phyloP scores from a whole-genome alignment of 2,113 vertebrate species.

The Porphyrio hochstetteri region DNA sequence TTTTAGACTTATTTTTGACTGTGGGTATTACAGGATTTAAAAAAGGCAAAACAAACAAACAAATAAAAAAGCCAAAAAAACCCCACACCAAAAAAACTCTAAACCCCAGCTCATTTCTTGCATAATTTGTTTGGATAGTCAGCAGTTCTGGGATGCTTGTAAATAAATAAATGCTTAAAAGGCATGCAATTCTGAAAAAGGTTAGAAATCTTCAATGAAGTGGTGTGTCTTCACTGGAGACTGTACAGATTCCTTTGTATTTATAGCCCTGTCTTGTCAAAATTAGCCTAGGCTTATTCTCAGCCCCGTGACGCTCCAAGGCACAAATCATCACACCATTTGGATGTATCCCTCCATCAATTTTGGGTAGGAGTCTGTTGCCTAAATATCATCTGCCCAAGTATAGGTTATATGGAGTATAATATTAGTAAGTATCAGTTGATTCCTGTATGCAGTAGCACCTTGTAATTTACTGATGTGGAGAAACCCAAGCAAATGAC shows the following conservation, averaged over 20 bases:
- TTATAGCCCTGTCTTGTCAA: background rate
- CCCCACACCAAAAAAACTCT: no score
- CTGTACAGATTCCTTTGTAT: background rate
- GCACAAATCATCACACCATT: rapidly evolving
- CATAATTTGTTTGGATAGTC: background rate
- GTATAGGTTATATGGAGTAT: background rate
- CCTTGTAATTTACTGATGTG: background rate
- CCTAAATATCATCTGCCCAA: background rate
- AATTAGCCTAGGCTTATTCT: background rate
- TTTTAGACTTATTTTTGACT: constrained; percentile 17
- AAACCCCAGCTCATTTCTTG: background rate
- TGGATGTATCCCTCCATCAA: background rate
- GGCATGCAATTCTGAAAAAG: background rate
- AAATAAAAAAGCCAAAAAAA: no score
- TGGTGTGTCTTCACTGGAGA: background rate
- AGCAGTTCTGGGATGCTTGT: background rate
- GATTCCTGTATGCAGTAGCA: background rate
- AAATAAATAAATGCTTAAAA: background rate
- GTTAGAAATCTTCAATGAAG: background rate
- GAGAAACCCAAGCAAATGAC: background rate
- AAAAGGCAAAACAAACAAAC: no score
- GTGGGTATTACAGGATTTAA: background rate
- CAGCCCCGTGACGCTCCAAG: background rate
- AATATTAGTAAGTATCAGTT: rapidly evolving
- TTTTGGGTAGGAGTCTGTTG: background rate